Base-by-base conservation (phyloP, 92 coral and sea anemone species). In the Phymanthus crucifer region DNA sequence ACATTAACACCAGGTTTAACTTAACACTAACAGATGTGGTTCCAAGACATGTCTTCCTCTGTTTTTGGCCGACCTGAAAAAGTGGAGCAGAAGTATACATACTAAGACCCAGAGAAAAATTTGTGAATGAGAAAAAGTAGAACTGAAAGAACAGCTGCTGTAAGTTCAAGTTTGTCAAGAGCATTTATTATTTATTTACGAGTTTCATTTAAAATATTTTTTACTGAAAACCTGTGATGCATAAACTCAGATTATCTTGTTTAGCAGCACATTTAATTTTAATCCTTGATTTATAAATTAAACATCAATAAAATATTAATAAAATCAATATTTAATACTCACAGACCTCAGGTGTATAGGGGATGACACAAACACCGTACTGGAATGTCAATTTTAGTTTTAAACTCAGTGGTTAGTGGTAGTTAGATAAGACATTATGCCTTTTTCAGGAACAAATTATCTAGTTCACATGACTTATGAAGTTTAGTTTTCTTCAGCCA, bases 1-100 rank as follows among this genome's bases (percentile, higher is more conserved):
- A 66, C n/a, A 73, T 45, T 43, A 50, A 74, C n/a, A 13, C 27
- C 16, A 38, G 32, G 36, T 18, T 19, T 17, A 69, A 86, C 16
- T 24, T 40, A 73, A 72, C 71, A 92, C 97, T 88, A 71, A 92
- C 97, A 92, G 70, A 86, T 90, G 75, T 92, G 93, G 77, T 90
- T 85, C 88, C 92, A 85, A 23, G 86, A 88, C 82, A 83, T 70
- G 75, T 89, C 83, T 35, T 92, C 93, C 74, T 88, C 97, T 80
- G 80, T 86, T 81, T 81, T 89, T 80, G 90, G 87, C 65, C 93
- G 76, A 38, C 97, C 97, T 92, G 88, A 77, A 92, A 90, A 83
- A 24, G 79, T 36, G 78, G 78, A 89, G 58, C 47, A 70, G 21
- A 31, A 71, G 23, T 19, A 70, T 29, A 38, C n/a, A 26, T 10